Evolutionary conservation across 2,888 invertebrate species (phyloP), one percentile per base, ranked within the genome.

Genomic region (Rhyacophila evoluta): DNA sequence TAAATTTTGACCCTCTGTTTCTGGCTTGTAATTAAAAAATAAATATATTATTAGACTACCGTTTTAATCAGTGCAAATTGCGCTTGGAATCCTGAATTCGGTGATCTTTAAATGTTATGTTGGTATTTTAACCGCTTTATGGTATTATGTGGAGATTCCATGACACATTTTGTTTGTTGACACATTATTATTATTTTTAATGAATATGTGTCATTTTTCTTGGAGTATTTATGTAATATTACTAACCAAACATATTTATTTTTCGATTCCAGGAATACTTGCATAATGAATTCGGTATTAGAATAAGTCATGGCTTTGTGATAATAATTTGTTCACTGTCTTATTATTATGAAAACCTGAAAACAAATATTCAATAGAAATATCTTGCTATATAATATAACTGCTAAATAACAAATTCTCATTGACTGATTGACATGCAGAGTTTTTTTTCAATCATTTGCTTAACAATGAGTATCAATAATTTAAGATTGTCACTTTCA

Each of bases 11-110:
- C 55, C 55, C 55, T 19, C 55, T 55, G 8, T 55, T 55, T 55
- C 55, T 25, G 55, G 55, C 55, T 55, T 55, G 55, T 55, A 55
- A 55, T 55, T 55, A 55, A 55, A 55, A 55, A 55, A 19, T 19
- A 55, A 55, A 55, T 25, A 15, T 55, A 55, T 19, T 19, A 2
- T 39, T 39, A 55, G 55, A 55, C 55, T 55, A 55, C 55, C 25
- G 55, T 55, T 55, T 39, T 19, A 19, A 55, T 25, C 55, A 55
- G 55, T 55, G 55, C 19, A 19, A 8, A 55, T 55, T 55, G 10
- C 55, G 19, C 19, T 55, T 19, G 4, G 39, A 15, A 39, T n/a
- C n/a, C 55, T 25, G 55, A 55, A 55, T 15, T 41, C 41, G 19
- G 41, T 25, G 55, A 25, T 8, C 25, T 55, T 19, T 41, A 1